Conservation (phyloP, 2,113 vertebrate species). For the Xiphias gladius region DNA sequence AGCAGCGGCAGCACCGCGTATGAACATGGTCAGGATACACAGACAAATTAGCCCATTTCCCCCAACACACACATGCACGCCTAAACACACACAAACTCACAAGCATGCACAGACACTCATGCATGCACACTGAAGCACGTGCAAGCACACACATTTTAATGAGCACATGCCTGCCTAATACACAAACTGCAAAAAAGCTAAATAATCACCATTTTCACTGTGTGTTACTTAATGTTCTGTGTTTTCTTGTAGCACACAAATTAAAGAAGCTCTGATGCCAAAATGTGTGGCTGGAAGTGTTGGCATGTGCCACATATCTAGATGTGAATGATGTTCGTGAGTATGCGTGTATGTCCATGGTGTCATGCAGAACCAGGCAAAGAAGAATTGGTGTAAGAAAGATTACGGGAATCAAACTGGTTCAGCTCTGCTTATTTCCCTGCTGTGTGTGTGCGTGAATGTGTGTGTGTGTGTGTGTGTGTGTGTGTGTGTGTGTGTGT, state of each 20-base stretch:
- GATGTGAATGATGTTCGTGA: neutral
- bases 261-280: conserved; percentile 44
- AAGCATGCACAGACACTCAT: conserved; percentile 34
- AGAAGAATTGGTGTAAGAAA: conserved; percentile 44
- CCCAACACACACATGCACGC: conserved; percentile 62
- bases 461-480: conserved; percentile 27
- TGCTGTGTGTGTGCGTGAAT: conserved; percentile 43
- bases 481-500: conserved; percentile 44
- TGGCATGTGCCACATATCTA: conserved; percentile 7
- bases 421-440: conserved; percentile 47
- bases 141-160: conserved; percentile 26
- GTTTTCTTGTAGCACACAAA: conserved; percentile 45
- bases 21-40: conserved; percentile 94
- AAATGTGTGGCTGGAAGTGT: conserved; percentile 24
- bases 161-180: conserved; percentile 23
- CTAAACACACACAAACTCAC: conserved; percentile 23
- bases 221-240: conserved; percentile 35
- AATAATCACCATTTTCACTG: conserved; percentile 53
- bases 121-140: conserved; percentile 32
- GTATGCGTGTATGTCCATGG: conserved; percentile 14
- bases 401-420: conserved; percentile 53
- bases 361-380: conserved; percentile 59
- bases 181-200: conserved; percentile 35
- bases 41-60: conserved; percentile 94
- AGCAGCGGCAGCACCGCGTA: conserved; percentile 92